Base-by-base conservation (phyloP, 2,113 vertebrate genomes). In the Hemiprocne comata region DNA sequence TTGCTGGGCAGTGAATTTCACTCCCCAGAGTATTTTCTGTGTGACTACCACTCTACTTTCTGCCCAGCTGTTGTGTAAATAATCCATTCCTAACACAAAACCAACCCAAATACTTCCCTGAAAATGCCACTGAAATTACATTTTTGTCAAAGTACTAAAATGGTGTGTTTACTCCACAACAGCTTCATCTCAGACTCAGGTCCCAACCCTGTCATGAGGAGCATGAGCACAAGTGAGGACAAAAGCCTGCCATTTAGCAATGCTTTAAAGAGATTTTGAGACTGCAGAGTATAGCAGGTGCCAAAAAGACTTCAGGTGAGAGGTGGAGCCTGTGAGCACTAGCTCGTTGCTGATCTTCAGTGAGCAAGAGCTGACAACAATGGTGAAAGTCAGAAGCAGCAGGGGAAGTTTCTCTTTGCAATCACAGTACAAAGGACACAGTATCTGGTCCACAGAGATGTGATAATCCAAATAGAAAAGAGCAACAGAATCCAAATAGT, bases 1-100 rank as follows among this genome's bases (percentile, higher is more conserved):
- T 89, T 67, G 61, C 65, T 54, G 11, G n/a, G 19, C 69, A 89
- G 48, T 61, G 75, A 86, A 81, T 92, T 94, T 93, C 9, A 44
- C 72, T 93, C 85, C 70, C 50, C 19, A 23, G 65, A 90, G 65
- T 72, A 92, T 65, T 85, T 90, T 74, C 48, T 40, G 6, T 84
- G 67, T 31, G 34, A 71, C 76, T 81, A 71, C 69, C 1, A 13
- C 29, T 80, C 60, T 51, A 71, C 71, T 55, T 93, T 55, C 82
- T n/a, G 26, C 64, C 28, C 83, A 55, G 29, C 33, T 81, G 13
- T 20, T 91, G 67, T 40, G 61, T 81, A 94, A 92, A 89, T 72
- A 95, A 91, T 18, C 75, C 34, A 38, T 65, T 86, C 65, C 73
- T 61, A 88, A 81, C 57, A 65, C 9, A 92, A 69, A 80, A 90